A percentile compares a stretch with the other conserved stretches of the same genome.
These are phyloP conservation scores for Leptinotarsa rubiginosa DNA, from an alignment of 2,888 invertebrate species.

Conservation along the genomic window DNA sequence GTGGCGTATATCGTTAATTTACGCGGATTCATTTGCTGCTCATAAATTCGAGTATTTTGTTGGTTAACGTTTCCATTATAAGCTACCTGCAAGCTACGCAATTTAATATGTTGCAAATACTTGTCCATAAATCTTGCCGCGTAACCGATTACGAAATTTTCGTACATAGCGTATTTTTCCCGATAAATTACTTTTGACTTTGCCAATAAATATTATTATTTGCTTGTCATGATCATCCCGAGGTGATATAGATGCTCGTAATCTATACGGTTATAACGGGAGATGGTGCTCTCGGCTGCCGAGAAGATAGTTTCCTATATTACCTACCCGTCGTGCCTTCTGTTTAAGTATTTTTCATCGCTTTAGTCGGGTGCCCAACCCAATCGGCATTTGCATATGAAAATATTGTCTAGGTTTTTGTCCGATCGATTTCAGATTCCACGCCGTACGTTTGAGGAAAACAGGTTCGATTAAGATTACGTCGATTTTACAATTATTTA, in stretches of 20 bases:
- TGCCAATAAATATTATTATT: conserved; percentile 47
- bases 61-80: conserved; percentile 53
- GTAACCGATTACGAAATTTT: conserved; percentile 46
- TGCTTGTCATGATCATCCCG: conserved; percentile 41
- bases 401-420: conserved; percentile 30
- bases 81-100: conserved; percentile 48
- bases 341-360: conserved; percentile 32
- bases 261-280: conserved; percentile 39
- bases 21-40: conserved; percentile 36
- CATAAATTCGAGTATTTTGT: conserved; percentile 47
- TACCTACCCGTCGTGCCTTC: conserved; percentile 33
- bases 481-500: conserved; percentile 29
- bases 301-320: conserved; percentile 31
- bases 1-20: conserved; percentile 34
- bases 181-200: conserved; percentile 46
- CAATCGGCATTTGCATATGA: conserved; percentile 34
- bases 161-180: conserved; percentile 38
- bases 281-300: conserved; percentile 17
- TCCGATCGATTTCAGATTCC: conserved; percentile 27
- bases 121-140: conserved; percentile 47
- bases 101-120: conserved; percentile 52
- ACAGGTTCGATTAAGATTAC: conserved; percentile 27
- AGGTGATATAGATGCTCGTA: conserved; percentile 39
- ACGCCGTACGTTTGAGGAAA: conserved; percentile 20
- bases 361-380: conserved; percentile 35